phyloP scores from a whole-genome alignment of 2,113 vertebrate species.

The Phoxinus phoxinus region DNA sequence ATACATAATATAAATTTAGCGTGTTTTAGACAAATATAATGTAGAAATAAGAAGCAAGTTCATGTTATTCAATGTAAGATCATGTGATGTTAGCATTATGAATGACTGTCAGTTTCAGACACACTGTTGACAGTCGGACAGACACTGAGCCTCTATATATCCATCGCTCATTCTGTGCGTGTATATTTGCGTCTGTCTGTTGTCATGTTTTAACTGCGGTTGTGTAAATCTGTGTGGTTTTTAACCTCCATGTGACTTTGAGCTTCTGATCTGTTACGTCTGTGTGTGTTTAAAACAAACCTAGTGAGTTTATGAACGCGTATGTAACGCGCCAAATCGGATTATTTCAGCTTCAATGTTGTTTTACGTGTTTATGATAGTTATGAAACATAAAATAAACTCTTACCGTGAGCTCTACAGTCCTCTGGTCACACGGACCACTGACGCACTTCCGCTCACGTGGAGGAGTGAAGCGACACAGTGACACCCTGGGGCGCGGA shows the following conservation, averaged over 20 bases:
- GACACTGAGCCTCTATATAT: neutral
- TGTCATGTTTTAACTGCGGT: neutral
- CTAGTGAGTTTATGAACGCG: neutral
- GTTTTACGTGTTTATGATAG: neutral
- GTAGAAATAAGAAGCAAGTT: neutral
- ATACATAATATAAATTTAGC: neutral
- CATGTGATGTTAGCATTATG: neutral
- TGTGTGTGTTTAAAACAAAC: no score
- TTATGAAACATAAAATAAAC: neutral
- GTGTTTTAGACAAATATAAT: neutral
- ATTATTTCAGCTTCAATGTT: neutral
- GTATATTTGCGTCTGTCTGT: neutral
- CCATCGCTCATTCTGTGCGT: neutral
- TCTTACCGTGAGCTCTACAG: conserved; percentile 65
- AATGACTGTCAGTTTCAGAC: fast-evolving
- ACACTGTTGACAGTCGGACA: neutral
- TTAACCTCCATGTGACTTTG: conserved; percentile 75
- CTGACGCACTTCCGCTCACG: conserved; percentile 68
- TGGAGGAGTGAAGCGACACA: neutral
- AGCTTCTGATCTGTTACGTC: conserved; percentile 53
- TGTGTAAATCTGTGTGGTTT: neutral
- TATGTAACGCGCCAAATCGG: neutral
- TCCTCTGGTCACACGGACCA: conserved; percentile 63
- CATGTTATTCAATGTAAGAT: neutral
- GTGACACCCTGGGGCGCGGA: neutral